Percentiles rank a stretch among this genome's conserved stretches.
Evolutionary conservation across 2,113 vertebrate species (phyloP).

Genomic region (Pterocles burchelli): DNA sequence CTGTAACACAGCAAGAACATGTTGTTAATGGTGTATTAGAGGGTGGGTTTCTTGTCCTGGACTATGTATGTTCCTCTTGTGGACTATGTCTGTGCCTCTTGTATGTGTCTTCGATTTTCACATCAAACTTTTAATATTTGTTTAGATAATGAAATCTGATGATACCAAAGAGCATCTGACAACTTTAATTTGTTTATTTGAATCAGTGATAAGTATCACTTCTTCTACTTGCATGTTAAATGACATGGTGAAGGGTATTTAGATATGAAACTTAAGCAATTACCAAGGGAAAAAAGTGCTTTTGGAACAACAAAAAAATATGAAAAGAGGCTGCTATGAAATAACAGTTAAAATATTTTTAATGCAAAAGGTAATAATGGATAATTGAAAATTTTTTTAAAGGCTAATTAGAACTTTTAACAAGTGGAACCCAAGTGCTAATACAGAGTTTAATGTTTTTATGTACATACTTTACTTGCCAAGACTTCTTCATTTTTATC

Average conservation of each 20-base stretch:
- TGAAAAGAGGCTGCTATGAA: neutral
- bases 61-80: neutral
- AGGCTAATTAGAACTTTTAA: neutral
- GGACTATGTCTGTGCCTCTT: neutral
- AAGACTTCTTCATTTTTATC: neutral
- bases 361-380: neutral
- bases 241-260: neutral
- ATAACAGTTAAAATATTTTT: neutral
- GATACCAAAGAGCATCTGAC: neutral
- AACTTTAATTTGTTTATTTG: neutral
- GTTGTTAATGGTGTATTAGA: neutral
- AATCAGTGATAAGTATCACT: neutral
- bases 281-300: neutral
- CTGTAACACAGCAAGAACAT: neutral
- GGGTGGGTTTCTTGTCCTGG: neutral
- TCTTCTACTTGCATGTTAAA: neutral
- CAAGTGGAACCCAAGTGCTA: neutral
- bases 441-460: neutral
- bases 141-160: neutral
- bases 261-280: neutral
- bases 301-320: neutral
- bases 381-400: neutral
- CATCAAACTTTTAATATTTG: neutral
- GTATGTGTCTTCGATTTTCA: neutral
- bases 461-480: neutral